Conservation (phyloP, 2,797 vertebrate species). For the Clarias fuscus region DNA sequence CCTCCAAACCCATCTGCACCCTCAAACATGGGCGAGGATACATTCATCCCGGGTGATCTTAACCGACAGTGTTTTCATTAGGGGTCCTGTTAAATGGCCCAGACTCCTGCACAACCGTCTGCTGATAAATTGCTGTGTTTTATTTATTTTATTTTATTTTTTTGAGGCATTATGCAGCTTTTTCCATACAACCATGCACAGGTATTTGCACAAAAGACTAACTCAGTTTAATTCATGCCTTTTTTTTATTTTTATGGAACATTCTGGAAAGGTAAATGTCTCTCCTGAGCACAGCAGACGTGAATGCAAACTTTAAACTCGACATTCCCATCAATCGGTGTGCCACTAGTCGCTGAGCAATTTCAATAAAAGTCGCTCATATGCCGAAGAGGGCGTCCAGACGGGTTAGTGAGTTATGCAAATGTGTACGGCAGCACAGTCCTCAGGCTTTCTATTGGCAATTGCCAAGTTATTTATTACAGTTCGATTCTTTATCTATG, state of each 20-base stretch:
- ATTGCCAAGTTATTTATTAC: constrained; percentile 41
- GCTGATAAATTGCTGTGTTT: neutral
- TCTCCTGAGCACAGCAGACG: constrained; percentile 46
- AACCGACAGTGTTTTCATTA: constrained; percentile 36
- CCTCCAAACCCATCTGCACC: constrained; percentile 48
- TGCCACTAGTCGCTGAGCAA: constrained; percentile 50
- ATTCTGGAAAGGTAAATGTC: constrained; percentile 41
- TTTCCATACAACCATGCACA: constrained; percentile 33
- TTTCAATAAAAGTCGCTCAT: constrained; percentile 52
- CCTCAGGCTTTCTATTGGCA: constrained; percentile 51
- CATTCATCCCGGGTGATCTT: constrained; percentile 26
- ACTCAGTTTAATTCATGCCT: constrained; percentile 11
- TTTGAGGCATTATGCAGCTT: constrained; percentile 53
- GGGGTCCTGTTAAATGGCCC: constrained; percentile 61
- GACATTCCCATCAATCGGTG: constrained; percentile 10
- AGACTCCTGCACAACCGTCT: constrained; percentile 45
- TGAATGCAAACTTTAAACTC: constrained; percentile 63
- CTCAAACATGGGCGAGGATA: constrained; percentile 26
- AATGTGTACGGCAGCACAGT: constrained; percentile 44
- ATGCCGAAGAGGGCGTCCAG: constrained; percentile 41
- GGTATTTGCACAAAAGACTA: constrained; percentile 24
- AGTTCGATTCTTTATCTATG: constrained; percentile 62
- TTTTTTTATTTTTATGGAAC: constrained; percentile 14
- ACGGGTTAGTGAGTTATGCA: constrained; percentile 56
- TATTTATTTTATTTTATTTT: neutral